Evolutionary conservation across 1,140 invertebrate species (phyloP).

Genomic region (Drosophila insularis): DNA sequence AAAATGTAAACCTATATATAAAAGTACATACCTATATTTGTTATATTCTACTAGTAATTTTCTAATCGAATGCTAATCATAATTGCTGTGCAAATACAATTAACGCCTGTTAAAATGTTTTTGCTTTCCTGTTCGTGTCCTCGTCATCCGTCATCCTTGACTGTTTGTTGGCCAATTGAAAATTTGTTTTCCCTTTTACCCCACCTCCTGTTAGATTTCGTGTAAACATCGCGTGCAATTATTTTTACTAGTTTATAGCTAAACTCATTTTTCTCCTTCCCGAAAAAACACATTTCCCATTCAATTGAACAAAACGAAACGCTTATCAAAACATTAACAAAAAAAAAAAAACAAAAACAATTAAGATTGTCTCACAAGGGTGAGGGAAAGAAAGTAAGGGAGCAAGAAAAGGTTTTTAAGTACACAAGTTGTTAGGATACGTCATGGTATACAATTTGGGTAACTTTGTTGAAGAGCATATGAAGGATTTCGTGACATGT

Average conservation of each 20-base stretch:
- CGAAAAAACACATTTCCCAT: slow-evolving; percentile 29
- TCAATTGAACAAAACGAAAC: slow-evolving; percentile 65
- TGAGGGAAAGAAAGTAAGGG: no score
- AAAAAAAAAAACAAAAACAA: slow-evolving; percentile 33
- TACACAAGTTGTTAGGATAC: slow-evolving; percentile 4
- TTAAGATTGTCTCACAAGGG: slow-evolving; percentile 49
- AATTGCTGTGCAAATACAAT: slow-evolving; percentile 60
- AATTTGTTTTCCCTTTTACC: slow-evolving; percentile 20
- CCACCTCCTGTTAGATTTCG: slow-evolving; percentile 40
- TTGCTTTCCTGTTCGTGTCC: slow-evolving; percentile 46
- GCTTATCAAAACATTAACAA: slow-evolving; percentile 63
- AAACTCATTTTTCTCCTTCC: slow-evolving; percentile 6
- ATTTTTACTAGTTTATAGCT: slow-evolving; percentile 41
- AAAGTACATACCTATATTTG: background rate
- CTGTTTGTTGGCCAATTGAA: slow-evolving; percentile 39
- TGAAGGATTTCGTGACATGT: slow-evolving; percentile 8
- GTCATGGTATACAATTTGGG: slow-evolving; percentile 10
- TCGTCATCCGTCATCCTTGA: slow-evolving; percentile 16
- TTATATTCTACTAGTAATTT: background rate
- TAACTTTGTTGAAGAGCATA: slow-evolving; percentile 6
- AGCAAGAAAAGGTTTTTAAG: background rate
- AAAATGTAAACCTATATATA: background rate
- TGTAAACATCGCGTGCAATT: slow-evolving; percentile 76
- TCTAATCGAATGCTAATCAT: slow-evolving; percentile 19
- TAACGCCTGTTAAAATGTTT: slow-evolving; percentile 66